A percentile compares a stretch with the other conserved stretches of the same genome.
Conservation (phyloP, 2,797 vertebrate species). For the Acanthiza pusilla region DNA sequence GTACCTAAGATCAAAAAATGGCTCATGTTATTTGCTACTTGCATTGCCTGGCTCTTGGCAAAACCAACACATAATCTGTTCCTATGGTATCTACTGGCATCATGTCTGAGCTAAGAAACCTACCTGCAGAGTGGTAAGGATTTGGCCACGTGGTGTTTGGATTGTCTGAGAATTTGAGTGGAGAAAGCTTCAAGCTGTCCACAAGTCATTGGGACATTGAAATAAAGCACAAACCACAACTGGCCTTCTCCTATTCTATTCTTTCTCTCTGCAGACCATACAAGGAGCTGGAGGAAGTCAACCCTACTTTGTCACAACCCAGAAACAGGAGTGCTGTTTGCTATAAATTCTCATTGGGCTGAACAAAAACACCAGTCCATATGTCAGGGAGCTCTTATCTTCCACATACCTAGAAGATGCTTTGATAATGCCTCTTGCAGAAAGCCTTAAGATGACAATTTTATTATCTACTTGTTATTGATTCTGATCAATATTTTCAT, state of each 20-base stretch:
- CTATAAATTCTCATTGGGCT: background rate
- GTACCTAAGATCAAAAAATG: background rate
- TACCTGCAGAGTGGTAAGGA: background rate
- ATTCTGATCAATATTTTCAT: background rate
- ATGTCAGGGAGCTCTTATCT: background rate
- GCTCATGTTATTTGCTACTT: background rate
- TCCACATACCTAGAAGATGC: background rate
- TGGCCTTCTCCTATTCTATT: background rate
- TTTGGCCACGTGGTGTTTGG: background rate
- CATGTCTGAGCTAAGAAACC: background rate
- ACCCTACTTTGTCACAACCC: background rate
- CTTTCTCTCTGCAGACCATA: background rate
- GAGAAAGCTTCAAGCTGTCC: background rate
- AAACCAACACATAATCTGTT: background rate
- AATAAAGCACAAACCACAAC: background rate
- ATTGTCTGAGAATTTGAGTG: background rate
- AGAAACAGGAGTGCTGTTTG: background rate
- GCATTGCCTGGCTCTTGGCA: background rate
- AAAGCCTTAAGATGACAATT: background rate
- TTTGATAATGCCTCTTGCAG: background rate
- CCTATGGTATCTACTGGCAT: background rate
- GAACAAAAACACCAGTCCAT: background rate
- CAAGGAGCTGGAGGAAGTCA: background rate
- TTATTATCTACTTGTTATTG: background rate
- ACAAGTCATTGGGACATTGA: background rate